Percentiles rank a stretch among this genome's conserved stretches.
Conservation (phyloP, 2,113 vertebrate genomes). For the Merops nubicus region DNA sequence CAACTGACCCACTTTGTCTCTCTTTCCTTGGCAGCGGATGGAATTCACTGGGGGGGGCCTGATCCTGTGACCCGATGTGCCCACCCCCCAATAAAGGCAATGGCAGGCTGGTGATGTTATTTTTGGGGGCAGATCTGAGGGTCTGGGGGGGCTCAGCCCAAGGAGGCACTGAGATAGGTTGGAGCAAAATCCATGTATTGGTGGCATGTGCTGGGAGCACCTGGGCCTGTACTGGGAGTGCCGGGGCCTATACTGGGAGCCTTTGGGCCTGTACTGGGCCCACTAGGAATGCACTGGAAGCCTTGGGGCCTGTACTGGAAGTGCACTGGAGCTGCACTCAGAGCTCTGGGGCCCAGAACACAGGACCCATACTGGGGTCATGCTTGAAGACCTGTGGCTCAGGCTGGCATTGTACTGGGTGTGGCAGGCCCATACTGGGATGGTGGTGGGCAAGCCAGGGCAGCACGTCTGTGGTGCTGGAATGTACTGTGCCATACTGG, state of each 20-base stretch:
- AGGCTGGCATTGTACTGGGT: too few species aligned
- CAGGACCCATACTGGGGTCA: too few species aligned
- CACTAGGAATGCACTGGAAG: neutral
- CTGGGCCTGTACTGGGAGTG: neutral
- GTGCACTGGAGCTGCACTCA: neutral
- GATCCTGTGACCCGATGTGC: slow-evolving; percentile 75
- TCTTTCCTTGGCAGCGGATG: slow-evolving; percentile 81
- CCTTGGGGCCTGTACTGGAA: neutral
- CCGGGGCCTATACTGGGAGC: neutral
- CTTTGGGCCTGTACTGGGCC: neutral
- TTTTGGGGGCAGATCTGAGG: neutral
- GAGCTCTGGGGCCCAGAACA: too few species aligned
- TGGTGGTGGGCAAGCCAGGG: neutral
- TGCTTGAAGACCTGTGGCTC: too few species aligned
- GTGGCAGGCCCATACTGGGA: neutral
- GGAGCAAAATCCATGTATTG: rapidly evolving
- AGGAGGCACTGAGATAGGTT: rapidly evolving
- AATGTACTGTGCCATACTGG: neutral
- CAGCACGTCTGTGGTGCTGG: rapidly evolving
- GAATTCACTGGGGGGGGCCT: slow-evolving; percentile 95
- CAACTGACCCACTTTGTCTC: neutral
- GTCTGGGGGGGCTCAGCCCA: neutral
- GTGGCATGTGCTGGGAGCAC: neutral
- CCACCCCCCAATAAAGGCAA: neutral
- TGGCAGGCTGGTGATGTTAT: neutral